Evolutionary conservation across 2,113 vertebrate species (phyloP), one percentile per base, ranked within the genome.

Genomic region (Oxyruncus cristatus): DNA sequence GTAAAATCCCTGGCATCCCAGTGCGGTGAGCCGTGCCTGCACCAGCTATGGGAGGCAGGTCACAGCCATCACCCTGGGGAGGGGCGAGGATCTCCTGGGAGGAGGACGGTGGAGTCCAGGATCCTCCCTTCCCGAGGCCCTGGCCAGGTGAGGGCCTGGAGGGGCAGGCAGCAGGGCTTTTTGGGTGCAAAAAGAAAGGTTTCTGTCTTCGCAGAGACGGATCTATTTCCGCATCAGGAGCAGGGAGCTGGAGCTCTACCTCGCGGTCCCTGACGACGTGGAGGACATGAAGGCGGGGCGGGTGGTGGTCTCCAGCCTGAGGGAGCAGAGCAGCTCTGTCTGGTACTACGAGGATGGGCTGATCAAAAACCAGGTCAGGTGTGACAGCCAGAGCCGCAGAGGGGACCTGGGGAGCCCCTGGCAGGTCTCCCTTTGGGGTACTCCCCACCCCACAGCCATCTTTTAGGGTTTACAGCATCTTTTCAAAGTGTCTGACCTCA

Each of bases 331-430:
- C 96, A 99, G 97, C 78, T 99, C 98, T 30, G 3, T 99, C 93
- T 99, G 99, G 99, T 99, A 98, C 98, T 99, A 99, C 33, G 98
- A 99, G 93, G 98, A 99, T 0, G 99, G 99, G 28, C 96, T 99
- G 52, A 97, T 99, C 52, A 99, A 99, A 95, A 99, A 98, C 97
- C 99, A 99, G 98, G 99, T 98, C 44, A 97, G 0, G 0, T 97
- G 95, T 4, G 27, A 58, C 59, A 24, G 66, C 32, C 75, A 70
- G 80, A 0, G 0, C 71, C 0, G 0, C 1, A 1, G 1, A 72
- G 32, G 74, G 46, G 53, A 47, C 4, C 0, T 0, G 7, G 46
- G 19, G 35, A 76, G 15, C 37, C 30, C 32, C 32, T 6, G 12
- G 61, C 55, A 70, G 52, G 56, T 3, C 28, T 30, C 63, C 46